Percentiles rank a stretch among this genome's conserved stretches.
Conservation (phyloP, 2,113 vertebrate genomes). For the Anthoscopus minutus region DNA sequence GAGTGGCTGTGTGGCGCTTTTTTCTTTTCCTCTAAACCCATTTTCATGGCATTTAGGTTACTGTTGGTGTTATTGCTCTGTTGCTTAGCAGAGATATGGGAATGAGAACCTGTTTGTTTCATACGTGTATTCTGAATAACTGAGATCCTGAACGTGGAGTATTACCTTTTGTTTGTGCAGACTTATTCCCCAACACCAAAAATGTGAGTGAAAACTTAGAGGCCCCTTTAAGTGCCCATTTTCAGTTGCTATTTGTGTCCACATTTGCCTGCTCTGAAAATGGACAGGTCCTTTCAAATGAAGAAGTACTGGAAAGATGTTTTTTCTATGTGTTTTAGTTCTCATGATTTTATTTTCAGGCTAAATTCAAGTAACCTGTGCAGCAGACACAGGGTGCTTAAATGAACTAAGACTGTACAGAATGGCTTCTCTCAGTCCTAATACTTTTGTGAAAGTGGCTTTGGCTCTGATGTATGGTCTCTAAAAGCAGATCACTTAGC, state of each 20-base stretch:
- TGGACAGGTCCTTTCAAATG: background rate
- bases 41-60: background rate
- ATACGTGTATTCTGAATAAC: background rate
- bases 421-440: background rate
- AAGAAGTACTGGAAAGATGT: background rate
- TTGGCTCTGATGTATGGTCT: background rate
- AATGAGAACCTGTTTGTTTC: background rate
- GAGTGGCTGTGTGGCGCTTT: background rate
- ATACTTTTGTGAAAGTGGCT: background rate
- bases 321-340: background rate
- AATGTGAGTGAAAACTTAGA: background rate
- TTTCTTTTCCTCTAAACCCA: background rate
- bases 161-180: background rate
- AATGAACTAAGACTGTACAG: background rate
- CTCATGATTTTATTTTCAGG: background rate
- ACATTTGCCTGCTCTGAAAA: background rate
- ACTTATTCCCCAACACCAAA: too few relatives aligned
- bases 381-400: background rate
- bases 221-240: background rate
- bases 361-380: background rate
- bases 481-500: background rate
- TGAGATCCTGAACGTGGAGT: accelerated
- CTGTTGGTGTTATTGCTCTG: background rate
- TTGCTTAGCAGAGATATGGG: background rate
- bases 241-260: background rate